Conservation (phyloP, 1,140 invertebrate genomes). For the Drosophila sucinea region DNA sequence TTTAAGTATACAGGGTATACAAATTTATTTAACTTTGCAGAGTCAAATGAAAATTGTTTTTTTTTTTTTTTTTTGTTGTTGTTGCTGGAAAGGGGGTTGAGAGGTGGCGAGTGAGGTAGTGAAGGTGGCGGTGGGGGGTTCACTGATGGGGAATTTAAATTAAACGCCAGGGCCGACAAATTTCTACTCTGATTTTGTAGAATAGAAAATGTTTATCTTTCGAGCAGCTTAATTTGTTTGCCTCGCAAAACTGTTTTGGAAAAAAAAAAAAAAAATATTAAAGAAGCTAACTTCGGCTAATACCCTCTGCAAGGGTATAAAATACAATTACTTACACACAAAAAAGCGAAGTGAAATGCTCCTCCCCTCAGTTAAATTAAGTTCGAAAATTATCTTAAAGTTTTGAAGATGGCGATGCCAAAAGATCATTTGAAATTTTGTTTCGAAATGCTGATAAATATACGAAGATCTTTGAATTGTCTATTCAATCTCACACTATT, state of each 20-base stretch:
- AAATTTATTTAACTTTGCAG: conserved; percentile 78
- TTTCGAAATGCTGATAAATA: no score
- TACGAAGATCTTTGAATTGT: no score
- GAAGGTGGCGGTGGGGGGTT: neutral
- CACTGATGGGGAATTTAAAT: conserved; percentile 9
- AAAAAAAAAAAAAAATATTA: no score
- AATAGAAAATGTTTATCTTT: neutral
- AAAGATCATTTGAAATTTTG: neutral
- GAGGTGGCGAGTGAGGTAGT: no score
- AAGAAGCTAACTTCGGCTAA: no score
- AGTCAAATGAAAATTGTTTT: conserved; percentile 69
- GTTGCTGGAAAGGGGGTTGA: no score
- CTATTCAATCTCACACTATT: no score
- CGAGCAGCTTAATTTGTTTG: conserved; percentile 1
- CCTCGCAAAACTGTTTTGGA: neutral
- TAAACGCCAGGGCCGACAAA: conserved; percentile 4
- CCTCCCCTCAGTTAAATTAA: neutral
- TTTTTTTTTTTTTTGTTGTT: neutral
- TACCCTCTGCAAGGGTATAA: no score
- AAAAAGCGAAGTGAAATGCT: neutral
- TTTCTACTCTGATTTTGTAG: conserved; percentile 4
- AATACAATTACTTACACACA: no score
- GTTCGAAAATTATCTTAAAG: neutral
- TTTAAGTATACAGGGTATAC: neutral
- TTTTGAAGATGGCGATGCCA: neutral